Evolutionary conservation across 2,113 vertebrate species (phyloP).

Genomic region (Scatophagus argus): DNA sequence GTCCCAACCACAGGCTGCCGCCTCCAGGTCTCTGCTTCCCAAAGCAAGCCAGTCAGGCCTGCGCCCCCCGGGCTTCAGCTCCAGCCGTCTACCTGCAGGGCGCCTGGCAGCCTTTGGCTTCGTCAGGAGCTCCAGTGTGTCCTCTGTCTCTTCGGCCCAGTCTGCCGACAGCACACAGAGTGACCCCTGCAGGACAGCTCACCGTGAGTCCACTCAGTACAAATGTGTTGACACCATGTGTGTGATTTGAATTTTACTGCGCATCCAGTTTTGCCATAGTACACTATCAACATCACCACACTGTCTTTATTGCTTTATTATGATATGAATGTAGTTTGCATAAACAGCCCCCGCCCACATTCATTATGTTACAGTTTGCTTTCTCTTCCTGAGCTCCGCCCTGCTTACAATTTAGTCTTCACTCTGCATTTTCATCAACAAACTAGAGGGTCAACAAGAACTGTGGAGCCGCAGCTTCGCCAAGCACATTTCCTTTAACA

Average conservation of each 20-base stretch:
- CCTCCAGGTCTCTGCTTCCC: conserved; percentile 88
- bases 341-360: conserved; percentile 67
- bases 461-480: neutral
- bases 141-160: conserved; percentile 92
- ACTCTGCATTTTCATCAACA: conserved; percentile 12
- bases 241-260: neutral
- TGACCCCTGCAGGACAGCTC: conserved; percentile 87
- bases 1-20: conserved; percentile 76
- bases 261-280: neutral
- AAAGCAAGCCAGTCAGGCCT: conserved; percentile 91
- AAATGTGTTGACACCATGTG: neutral
- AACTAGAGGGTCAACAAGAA: conserved; percentile 25
- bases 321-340: conserved; percentile 64
- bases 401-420: conserved; percentile 13
- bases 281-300: conserved; percentile 9
- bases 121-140: conserved; percentile 93
- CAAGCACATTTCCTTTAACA: neutral
- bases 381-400: conserved; percentile 58
- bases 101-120: conserved; percentile 94
- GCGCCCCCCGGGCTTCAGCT: conserved; percentile 92
- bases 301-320: conserved; percentile 25
- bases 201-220: conserved; percentile 86
- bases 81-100: conserved; percentile 88
- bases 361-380: conserved; percentile 63
- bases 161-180: conserved; percentile 88